Percentiles rank a stretch among this genome's conserved stretches.
These are phyloP conservation scores for Mayetiola destructor DNA, from an alignment of 2,888 invertebrate species.

Conservation along the genomic window DNA sequence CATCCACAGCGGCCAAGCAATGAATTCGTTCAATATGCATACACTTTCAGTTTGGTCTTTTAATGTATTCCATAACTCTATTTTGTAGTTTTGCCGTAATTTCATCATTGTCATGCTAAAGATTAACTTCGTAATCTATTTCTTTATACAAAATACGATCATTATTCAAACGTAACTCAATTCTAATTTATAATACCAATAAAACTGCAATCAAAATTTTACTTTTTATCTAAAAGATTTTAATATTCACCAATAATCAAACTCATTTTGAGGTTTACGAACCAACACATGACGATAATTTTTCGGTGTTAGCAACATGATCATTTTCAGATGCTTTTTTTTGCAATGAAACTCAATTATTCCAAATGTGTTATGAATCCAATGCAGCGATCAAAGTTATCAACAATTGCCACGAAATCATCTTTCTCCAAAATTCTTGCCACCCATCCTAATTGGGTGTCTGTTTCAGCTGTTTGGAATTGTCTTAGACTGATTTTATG, in stretches of 20 bases:
- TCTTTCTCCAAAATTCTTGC: slow-evolving; percentile 70
- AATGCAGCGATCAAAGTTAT: slow-evolving; percentile 7
- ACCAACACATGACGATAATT: too few relatives aligned
- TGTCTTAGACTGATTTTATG: slow-evolving; percentile 62
- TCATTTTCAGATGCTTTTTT: background rate
- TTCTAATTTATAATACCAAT: too few relatives aligned
- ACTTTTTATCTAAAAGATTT: too few relatives aligned
- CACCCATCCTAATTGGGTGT: slow-evolving; percentile 53
- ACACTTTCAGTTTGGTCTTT: too few relatives aligned
- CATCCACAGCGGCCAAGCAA: background rate
- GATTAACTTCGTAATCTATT: too few relatives aligned
- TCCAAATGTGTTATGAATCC: slow-evolving; percentile 51
- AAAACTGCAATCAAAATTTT: too few relatives aligned
- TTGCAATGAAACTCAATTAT: slow-evolving; percentile 35
- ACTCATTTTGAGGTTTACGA: too few relatives aligned
- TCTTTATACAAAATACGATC: too few relatives aligned
- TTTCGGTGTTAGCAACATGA: too few relatives aligned
- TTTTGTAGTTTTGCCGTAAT: background rate
- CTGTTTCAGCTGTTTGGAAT: slow-evolving; percentile 36
- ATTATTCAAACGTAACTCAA: too few relatives aligned
- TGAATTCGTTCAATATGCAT: background rate
- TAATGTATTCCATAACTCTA: background rate
- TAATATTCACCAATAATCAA: too few relatives aligned
- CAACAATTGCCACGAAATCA: slow-evolving; percentile 52
- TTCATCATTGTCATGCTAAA: background rate